Percentiles rank a stretch among this genome's conserved stretches.
phyloP scores from a whole-genome alignment of 2,888 invertebrate genomes.

The Melanargia galathea region DNA sequence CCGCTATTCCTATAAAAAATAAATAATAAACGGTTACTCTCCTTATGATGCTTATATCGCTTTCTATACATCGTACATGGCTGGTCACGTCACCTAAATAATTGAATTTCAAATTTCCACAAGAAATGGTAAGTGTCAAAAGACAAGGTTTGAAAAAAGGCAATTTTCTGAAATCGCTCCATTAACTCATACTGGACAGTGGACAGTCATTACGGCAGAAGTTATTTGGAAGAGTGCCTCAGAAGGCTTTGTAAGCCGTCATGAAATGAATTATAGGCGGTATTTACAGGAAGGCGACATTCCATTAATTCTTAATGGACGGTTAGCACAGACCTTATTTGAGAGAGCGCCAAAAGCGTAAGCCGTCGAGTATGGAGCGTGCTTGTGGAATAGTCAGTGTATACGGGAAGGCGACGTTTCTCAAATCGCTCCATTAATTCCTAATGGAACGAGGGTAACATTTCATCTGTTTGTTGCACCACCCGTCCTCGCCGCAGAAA shows the following conservation, averaged over 20 bases:
- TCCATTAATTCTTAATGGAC: slow-evolving; percentile 26
- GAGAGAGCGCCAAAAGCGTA: slow-evolving; percentile 29
- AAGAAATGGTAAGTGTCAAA: too few species aligned
- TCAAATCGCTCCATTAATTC: slow-evolving; percentile 80
- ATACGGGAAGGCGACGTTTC: slow-evolving; percentile 80
- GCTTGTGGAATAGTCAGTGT: slow-evolving; percentile 71
- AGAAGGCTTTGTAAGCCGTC: slow-evolving; percentile 8
- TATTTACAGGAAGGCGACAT: slow-evolving; percentile 20
- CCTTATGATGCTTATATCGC: too few species aligned
- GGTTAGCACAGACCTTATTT: slow-evolving; percentile 24
- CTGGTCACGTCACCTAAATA: too few species aligned
- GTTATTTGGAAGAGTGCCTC: slow-evolving; percentile 5
- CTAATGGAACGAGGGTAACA: slow-evolving; percentile 77
- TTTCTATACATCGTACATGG: too few species aligned
- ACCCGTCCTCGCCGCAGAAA: slow-evolving; percentile 69
- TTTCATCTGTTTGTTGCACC: slow-evolving; percentile 80
- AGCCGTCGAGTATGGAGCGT: slow-evolving; percentile 56
- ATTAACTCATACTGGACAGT: slow-evolving; percentile 76
- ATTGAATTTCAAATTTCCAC: too few species aligned
- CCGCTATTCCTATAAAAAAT: too few species aligned
- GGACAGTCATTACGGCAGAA: slow-evolving; percentile 4
- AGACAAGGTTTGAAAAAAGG: too few species aligned
- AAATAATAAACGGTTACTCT: too few species aligned
- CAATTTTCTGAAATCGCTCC: slow-evolving; percentile 72
- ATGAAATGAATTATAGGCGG: slow-evolving; percentile 24